Conservation (phyloP, 2,888 invertebrate species). For the Hirtodrosophila histrioides region DNA sequence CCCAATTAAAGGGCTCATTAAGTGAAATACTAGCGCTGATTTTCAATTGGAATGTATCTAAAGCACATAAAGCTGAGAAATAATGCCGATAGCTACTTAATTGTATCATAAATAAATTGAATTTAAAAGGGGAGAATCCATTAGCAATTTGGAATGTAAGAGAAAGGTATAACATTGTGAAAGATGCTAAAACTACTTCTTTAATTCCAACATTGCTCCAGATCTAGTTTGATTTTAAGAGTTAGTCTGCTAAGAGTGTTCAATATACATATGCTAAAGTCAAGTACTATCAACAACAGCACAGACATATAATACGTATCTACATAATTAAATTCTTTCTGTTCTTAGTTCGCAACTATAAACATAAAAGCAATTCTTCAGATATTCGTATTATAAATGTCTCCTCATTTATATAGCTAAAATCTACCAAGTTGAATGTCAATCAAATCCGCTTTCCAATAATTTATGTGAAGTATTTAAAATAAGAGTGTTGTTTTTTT, state of each 20-base stretch:
- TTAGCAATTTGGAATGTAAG: not conserved
- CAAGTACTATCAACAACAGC: no score
- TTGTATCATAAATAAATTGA: not conserved
- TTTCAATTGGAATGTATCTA: not conserved
- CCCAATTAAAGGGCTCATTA: slow-evolving; percentile 26
- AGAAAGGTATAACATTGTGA: not conserved
- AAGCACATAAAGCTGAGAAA: slow-evolving; percentile 2
- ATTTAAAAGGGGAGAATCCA: not conserved
- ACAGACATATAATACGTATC: no score
- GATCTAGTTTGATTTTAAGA: no score
- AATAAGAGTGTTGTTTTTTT: slow-evolving; percentile 21
- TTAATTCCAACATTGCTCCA: no score
- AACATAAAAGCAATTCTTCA: no score
- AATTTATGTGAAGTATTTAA: slow-evolving; percentile 34
- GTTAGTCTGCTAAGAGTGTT: no score
- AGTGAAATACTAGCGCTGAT: not conserved
- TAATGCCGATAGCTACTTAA: not conserved
- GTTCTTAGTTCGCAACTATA: no score
- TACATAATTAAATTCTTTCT: no score
- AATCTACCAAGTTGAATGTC: slow-evolving; percentile 25
- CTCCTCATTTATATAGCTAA: slow-evolving; percentile 20
- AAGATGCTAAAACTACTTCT: no score
- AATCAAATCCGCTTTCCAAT: slow-evolving; percentile 32
- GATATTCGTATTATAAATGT: slow-evolving; percentile 18
- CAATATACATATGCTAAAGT: no score